Evolutionary conservation across 2,797 vertebrate genomes (phyloP).

Genomic region (Gadopsis marmoratus): DNA sequence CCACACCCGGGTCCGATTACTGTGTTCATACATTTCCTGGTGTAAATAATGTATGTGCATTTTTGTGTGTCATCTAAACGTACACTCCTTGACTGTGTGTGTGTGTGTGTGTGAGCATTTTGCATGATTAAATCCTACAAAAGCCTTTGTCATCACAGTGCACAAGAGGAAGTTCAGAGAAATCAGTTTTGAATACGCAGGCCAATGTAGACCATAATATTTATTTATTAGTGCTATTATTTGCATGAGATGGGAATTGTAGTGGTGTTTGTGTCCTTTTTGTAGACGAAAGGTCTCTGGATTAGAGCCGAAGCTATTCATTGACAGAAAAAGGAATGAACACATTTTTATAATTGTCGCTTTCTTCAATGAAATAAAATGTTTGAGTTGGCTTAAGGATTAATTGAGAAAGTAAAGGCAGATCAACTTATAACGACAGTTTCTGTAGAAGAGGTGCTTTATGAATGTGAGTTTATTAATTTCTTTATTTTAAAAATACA

Average conservation of each 20-base stretch:
- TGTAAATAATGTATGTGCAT: slow-evolving; percentile 8
- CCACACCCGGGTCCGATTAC: no score
- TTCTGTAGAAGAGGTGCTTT: no score
- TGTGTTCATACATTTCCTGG: background rate
- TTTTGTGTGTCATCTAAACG: background rate
- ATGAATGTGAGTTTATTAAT: no score
- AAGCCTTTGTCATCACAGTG: background rate
- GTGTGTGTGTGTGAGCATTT: slow-evolving; percentile 6
- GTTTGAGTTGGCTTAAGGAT: no score
- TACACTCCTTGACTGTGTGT: background rate
- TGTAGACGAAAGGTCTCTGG: background rate
- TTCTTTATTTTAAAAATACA: no score
- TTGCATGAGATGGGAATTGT: background rate
- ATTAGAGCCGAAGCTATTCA: background rate
- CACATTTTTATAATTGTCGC: no score
- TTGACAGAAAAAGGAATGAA: no score
- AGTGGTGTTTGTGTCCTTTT: background rate
- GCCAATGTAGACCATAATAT: background rate
- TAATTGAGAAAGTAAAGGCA: no score
- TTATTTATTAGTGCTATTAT: slow-evolving; percentile 17
- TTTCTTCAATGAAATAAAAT: no score
- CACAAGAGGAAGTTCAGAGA: background rate
- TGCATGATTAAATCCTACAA: slow-evolving; percentile 1
- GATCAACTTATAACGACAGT: no score
- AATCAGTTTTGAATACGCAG: slow-evolving; percentile 31